Percentiles rank a stretch among this genome's conserved stretches.
phyloP scores from a whole-genome alignment of 2,113 vertebrate genomes.

The Thunnus thynnus region DNA sequence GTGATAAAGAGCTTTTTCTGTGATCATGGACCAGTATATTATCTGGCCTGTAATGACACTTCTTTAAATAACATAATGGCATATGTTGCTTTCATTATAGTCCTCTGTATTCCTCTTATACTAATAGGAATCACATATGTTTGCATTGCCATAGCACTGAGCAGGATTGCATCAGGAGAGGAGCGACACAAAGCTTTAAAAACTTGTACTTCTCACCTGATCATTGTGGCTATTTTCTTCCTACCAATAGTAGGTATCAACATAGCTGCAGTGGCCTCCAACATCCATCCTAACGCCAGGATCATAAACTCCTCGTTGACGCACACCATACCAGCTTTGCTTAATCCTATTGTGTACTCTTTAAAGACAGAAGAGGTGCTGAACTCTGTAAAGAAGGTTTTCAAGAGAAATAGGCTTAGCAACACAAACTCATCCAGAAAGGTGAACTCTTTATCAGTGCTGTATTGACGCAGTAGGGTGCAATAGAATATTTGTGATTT shows the following conservation, averaged over 20 bases:
- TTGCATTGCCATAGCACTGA: slow-evolving; percentile 53
- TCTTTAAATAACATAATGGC: slow-evolving; percentile 10
- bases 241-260: slow-evolving; percentile 37
- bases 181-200: slow-evolving; percentile 71
- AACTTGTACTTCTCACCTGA: slow-evolving; percentile 77
- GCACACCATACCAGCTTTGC: slow-evolving; percentile 62
- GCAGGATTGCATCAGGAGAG: slow-evolving; percentile 47
- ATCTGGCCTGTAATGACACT: slow-evolving; percentile 66
- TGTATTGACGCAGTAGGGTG: not conserved
- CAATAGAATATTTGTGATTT: too few relatives aligned
- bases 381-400: slow-evolving; percentile 50
- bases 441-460: not conserved
- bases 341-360: slow-evolving; percentile 77
- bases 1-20: slow-evolving; percentile 73
- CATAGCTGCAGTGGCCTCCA: not conserved
- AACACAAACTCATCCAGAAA: not conserved
- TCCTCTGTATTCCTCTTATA: slow-evolving; percentile 34
- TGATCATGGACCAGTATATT: slow-evolving; percentile 69
- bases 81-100: not conserved
- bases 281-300: slow-evolving; percentile 59
- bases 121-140: slow-evolving; percentile 48
- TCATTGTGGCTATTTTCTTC: slow-evolving; percentile 72
- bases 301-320: slow-evolving; percentile 73
- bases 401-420: slow-evolving; percentile 16
- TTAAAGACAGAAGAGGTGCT: slow-evolving; percentile 77